Conservation (phyloP, 2,113 vertebrate genomes). For the Hippocampus comes region DNA sequence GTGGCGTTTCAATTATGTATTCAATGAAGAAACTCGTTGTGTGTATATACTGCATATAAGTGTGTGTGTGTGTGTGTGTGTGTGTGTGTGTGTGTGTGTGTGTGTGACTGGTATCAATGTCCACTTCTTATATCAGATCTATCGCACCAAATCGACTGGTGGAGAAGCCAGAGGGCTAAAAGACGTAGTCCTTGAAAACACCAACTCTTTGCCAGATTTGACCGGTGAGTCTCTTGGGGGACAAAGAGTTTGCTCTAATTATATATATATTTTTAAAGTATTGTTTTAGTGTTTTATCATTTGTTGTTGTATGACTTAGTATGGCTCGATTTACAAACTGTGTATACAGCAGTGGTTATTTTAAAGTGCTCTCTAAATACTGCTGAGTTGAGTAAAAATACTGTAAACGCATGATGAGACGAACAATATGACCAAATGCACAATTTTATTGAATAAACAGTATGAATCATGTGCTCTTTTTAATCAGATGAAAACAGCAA, state of each 20-base stretch:
- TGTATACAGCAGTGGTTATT: too few species aligned
- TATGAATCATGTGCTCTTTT: not conserved
- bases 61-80: not conserved
- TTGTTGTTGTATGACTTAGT: too few species aligned
- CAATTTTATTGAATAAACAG: not conserved
- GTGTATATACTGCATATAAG: not conserved
- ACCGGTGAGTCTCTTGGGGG: constrained; percentile 76
- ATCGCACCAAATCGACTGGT: constrained; percentile 81
- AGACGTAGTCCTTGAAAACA: constrained; percentile 82
- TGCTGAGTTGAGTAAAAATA: not conserved
- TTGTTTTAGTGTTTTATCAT: too few species aligned
- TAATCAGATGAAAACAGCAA: constrained; percentile 95
- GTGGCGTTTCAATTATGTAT: constrained; percentile 63
- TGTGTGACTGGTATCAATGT: not conserved
- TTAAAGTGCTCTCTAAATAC: too few species aligned
- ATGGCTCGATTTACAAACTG: too few species aligned
- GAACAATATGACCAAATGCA: not conserved
- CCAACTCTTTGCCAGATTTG: constrained; percentile 89
- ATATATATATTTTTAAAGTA: too few species aligned
- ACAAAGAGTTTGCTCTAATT: too few species aligned
- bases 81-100: not conserved
- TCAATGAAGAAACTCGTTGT: not conserved
- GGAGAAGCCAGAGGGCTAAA: constrained; percentile 77
- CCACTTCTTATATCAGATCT: constrained; percentile 77
- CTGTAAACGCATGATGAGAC: not conserved